phyloP scores from a whole-genome alignment of 2,888 invertebrate genomes.

The Andricus curvator region DNA sequence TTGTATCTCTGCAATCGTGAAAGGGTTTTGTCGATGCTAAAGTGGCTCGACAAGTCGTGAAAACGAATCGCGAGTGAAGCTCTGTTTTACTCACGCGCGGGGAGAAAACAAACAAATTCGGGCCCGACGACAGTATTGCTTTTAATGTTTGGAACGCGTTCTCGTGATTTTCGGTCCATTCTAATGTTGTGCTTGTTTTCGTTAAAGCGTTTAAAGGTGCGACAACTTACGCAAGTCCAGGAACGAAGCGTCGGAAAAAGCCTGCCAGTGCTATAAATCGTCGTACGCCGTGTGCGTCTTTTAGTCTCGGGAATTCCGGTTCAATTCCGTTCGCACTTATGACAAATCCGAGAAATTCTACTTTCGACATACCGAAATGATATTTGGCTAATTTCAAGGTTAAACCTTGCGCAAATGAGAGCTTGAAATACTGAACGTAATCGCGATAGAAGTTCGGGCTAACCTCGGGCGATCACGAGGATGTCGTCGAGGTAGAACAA shows the following conservation, averaged over 20 bases:
- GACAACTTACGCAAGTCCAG: too few relatives aligned
- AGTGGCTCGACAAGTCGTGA: constrained; percentile 54
- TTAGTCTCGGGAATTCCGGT: constrained; percentile 45
- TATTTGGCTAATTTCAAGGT: constrained; percentile 41
- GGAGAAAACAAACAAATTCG: too few relatives aligned
- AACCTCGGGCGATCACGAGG: constrained; percentile 38
- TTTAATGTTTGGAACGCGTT: neutral
- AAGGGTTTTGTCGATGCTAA: constrained; percentile 51
- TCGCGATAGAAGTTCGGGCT: constrained; percentile 15
- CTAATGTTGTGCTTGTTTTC: neutral
- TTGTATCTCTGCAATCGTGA: neutral
- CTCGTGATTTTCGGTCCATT: constrained; percentile 13
- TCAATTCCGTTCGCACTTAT: constrained; percentile 38
- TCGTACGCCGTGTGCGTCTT: constrained; percentile 50
- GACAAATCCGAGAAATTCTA: constrained; percentile 41
- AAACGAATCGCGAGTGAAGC: neutral
- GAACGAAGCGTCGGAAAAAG: too few relatives aligned
- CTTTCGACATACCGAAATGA: constrained; percentile 37
- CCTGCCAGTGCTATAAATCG: too few relatives aligned
- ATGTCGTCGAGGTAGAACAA: too few relatives aligned
- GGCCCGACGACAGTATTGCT: too few relatives aligned
- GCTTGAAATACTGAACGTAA: constrained; percentile 33
- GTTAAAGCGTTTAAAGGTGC: neutral
- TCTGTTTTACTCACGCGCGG: too few relatives aligned
- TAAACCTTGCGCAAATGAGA: constrained; percentile 33